Base-by-base conservation (phyloP, 2,797 vertebrate species). In the Micromesistius poutassou region DNA sequence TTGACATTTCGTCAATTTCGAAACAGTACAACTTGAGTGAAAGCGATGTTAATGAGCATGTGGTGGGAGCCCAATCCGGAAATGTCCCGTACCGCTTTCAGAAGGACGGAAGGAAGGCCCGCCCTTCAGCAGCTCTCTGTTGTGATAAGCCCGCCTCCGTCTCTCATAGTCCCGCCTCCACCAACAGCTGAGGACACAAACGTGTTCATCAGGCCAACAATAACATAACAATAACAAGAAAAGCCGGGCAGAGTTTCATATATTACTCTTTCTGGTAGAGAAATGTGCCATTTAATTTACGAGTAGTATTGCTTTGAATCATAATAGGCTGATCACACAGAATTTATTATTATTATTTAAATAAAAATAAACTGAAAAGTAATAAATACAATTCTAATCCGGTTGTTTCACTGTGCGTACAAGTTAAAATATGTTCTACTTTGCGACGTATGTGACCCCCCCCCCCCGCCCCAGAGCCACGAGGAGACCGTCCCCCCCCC, bases 101-200 rank as follows among this genome's bases (percentile, higher is more conserved):
- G 95, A 86, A 38, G 94, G 95, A 91, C 93, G 95, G 92, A 92
- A 94, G 74, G 96, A 88, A 0, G 91, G 77, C 72, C 92, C 87
- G 0, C 93, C 91, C 80, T 96, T 95, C 80, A 95, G 89, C 42
- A 94, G 89, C 76, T 90, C 89, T 0, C 91, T 89, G 25, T 94
- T 94, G 74, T 91, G 77, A 2, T 95, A 90, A 0, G 89, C 82
- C 1, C 87, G 91, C 78, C 95, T 95, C 89, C 92, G 93, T 22
- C 92, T 94, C 68, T 94, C 96, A 50, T 90, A 94, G 40, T 94
- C 94, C 25, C 94, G 94, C 85, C 94, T 94, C 88, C 94, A 95
- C 90, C 96, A 98, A 90, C 95, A 98, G 82, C 97, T 98, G 87
- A 0, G 84, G 73, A 38, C 12, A 73, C 4, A 73, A 73, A 25